Evolutionary conservation across 2,797 vertebrate species (phyloP), one percentile per base, ranked within the genome.

Genomic region (Aplochiton taeniatus): DNA sequence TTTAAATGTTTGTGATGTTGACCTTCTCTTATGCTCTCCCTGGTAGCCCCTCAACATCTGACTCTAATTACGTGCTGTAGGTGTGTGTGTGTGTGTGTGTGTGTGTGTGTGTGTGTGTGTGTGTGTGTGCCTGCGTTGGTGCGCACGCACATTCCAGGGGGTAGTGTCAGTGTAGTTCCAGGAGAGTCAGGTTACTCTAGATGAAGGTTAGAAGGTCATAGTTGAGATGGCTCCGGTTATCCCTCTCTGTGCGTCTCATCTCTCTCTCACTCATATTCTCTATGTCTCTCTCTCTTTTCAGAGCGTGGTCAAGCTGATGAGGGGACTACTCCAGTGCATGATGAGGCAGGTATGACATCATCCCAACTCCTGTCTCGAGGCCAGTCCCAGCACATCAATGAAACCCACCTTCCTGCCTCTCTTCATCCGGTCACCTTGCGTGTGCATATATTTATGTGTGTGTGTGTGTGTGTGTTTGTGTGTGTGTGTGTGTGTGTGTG

Each of bases 261-360:
- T 43, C 56, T 44, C 56, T 58, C 56, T 58, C 56, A n/a, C 14
- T 43, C 41, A 44, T 14, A 16, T 13, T 57, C 55, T 57, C 55
- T 49, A 10, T 58, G 20, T 58, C 20, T 43, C 20, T 51, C 41
- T 66, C 55, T 58, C 74, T 73, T 42, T 82, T 18, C 88, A 96
- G 95, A 95, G 92, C 0, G 94, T 96, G 62, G 95, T 96, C 80
- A 96, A 96, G 76, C 83, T 96, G 70, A 96, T 96, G 95, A 86
- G 94, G 18, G 93, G 94, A 3, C 66, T 96, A 64, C 91, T 96
- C 4, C 93, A 95, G 72, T 95, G 94, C 79, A 94, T 95, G 90
- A 94, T 96, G 77, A 91, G 92, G 84, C 95, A 96, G 93, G 95
- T 95, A 93, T 53, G 84, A 47, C 44, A 20, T 60, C 14, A 59